Percentiles rank a stretch among this genome's conserved stretches.
These are phyloP conservation scores for Cyprinodon diabolis DNA, from an alignment of 2,797 vertebrate species.

Conservation along the genomic window DNA sequence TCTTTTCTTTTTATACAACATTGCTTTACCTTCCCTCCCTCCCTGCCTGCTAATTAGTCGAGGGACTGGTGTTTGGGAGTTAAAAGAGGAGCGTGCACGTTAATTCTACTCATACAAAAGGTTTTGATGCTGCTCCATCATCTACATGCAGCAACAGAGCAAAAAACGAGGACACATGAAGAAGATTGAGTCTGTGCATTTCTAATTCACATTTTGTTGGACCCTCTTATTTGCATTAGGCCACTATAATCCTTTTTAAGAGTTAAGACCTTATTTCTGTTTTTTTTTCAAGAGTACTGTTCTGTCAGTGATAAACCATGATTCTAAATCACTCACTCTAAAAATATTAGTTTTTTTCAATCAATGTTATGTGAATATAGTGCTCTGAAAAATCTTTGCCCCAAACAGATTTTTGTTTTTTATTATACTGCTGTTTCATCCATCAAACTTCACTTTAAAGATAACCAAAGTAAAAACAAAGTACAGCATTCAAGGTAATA, in stretches of 20 bases:
- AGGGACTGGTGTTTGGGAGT: slow-evolving; percentile 75
- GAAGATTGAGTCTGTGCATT: slow-evolving; percentile 26
- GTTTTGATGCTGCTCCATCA: slow-evolving; percentile 65
- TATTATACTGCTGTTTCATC: too few relatives aligned
- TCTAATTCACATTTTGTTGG: slow-evolving; percentile 44
- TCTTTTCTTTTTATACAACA: slow-evolving; percentile 74
- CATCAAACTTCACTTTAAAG: too few relatives aligned
- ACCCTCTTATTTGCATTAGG: slow-evolving; percentile 19
- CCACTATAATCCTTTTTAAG: slow-evolving; percentile 3
- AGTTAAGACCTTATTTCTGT: slow-evolving; percentile 13
- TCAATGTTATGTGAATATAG: neutral
- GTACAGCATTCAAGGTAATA: neutral
- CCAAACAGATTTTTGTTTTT: too few relatives aligned
- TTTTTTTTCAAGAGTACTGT: neutral
- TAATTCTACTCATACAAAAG: slow-evolving; percentile 74
- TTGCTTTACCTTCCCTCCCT: slow-evolving; percentile 72
- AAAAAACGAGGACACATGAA: slow-evolving; percentile 14
- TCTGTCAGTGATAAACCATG: neutral
- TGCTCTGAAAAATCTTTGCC: neutral
- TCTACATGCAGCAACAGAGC: slow-evolving; percentile 39
- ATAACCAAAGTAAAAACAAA: neutral
- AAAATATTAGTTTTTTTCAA: neutral
- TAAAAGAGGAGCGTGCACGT: slow-evolving; percentile 65
- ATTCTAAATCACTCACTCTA: neutral
- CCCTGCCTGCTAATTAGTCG: slow-evolving; percentile 78